These are phyloP conservation scores for Euplagia quadripunctaria DNA, from an alignment of 2,888 invertebrate species.

Conservation along the genomic window DNA sequence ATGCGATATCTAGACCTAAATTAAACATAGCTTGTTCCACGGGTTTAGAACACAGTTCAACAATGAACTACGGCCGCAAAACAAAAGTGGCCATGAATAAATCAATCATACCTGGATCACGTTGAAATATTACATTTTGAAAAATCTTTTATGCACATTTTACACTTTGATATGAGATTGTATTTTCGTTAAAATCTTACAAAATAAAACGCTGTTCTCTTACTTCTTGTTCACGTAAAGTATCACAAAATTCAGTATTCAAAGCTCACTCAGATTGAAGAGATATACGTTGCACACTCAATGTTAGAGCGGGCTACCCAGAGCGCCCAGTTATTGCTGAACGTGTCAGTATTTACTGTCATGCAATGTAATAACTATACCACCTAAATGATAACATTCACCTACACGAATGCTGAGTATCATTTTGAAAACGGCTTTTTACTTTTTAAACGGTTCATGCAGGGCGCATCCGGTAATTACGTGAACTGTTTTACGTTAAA, in stretches of 20 bases:
- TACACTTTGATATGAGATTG: too few relatives aligned
- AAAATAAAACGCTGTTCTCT: neutral
- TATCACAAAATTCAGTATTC: constrained; percentile 5
- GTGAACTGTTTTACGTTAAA: neutral
- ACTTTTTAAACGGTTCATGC: neutral
- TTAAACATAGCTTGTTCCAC: too few relatives aligned
- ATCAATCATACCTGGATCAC: too few relatives aligned
- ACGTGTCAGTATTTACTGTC: neutral
- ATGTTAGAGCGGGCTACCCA: neutral
- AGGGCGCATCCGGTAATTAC: too few relatives aligned
- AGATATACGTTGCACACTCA: constrained; percentile 9
- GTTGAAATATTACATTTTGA: too few relatives aligned
- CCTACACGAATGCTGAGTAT: neutral
- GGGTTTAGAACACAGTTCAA: too few relatives aligned
- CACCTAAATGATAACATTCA: neutral
- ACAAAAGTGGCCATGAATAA: too few relatives aligned
- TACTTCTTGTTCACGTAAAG: neutral
- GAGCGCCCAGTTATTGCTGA: neutral
- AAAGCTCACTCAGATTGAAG: constrained; percentile 9
- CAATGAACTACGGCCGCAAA: too few relatives aligned
- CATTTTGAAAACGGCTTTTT: neutral
- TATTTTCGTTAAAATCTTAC: neutral
- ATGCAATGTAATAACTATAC: neutral
- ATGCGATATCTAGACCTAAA: too few relatives aligned
- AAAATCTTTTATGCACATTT: too few relatives aligned